Evolutionary conservation across 2,888 invertebrate species (phyloP).

Genomic region (Halocaridina rubra): DNA sequence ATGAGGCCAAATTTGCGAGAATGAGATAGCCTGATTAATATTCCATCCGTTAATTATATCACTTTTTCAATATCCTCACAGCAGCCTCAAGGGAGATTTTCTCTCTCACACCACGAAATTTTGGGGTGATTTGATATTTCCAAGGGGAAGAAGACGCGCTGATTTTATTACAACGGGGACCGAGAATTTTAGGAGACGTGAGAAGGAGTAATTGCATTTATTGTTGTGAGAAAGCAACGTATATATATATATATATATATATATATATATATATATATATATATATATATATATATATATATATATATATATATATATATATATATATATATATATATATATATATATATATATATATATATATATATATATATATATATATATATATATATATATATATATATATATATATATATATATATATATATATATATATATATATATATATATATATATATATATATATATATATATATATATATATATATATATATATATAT

Average conservation of each 20-base stretch:
- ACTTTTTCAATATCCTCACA: no score
- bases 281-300: neutral
- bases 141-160: no score
- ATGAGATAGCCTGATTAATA: no score
- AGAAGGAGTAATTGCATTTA: no score
- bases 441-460: neutral
- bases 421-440: neutral
- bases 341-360: neutral
- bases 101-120: no score
- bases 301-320: conserved; percentile 9
- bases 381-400: neutral
- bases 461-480: conserved; percentile 14
- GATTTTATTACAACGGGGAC: no score
- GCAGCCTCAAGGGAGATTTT: no score
- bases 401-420: neutral
- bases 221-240: no score
- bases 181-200: no score
- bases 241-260: neutral
- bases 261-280: neutral
- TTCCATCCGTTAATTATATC: no score
- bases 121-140: no score
- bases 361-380: neutral
- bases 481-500: neutral
- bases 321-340: conserved; percentile 14
- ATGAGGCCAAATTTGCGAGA: no score